Percentiles rank a stretch among this genome's conserved stretches.
Conservation (phyloP, 2,888 invertebrate species). For the Oscheius sp. region DNA sequence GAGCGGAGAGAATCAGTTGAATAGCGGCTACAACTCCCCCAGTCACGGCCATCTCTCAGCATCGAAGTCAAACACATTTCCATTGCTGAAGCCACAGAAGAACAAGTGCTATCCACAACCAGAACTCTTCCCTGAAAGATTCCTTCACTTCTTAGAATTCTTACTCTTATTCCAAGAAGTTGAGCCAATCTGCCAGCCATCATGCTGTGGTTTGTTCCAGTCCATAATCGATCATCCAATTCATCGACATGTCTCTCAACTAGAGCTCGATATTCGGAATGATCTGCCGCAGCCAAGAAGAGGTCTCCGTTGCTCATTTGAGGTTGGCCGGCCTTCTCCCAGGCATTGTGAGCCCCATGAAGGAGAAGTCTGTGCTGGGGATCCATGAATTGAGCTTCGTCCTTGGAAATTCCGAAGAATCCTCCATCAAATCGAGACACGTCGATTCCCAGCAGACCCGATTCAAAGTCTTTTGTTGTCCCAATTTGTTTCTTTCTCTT, state of each 20-base stretch:
- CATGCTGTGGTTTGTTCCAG: slow-evolving; percentile 48
- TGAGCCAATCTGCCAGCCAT: slow-evolving; percentile 45
- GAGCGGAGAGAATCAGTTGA: slow-evolving; percentile 44
- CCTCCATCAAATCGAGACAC: slow-evolving; percentile 46
- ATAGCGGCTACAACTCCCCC: slow-evolving; percentile 45
- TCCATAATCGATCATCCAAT: slow-evolving; percentile 46
- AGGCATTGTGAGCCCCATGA: slow-evolving; percentile 87
- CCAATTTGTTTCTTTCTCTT: slow-evolving; percentile 38
- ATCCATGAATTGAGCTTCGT: slow-evolving; percentile 79
- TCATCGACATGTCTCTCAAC: slow-evolving; percentile 38
- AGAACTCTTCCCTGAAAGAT: slow-evolving; percentile 36
- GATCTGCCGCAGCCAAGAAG: slow-evolving; percentile 40
- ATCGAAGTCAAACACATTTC: slow-evolving; percentile 46
- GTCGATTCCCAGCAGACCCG: slow-evolving; percentile 34
- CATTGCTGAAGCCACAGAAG: slow-evolving; percentile 50
- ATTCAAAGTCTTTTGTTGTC: slow-evolving; percentile 21
- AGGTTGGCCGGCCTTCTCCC: slow-evolving; percentile 72
- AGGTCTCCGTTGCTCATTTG: slow-evolving; percentile 40
- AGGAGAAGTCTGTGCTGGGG: slow-evolving; percentile 85
- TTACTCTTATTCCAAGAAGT: slow-evolving; percentile 40
- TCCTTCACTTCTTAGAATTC: not conserved
- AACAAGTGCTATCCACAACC: slow-evolving; percentile 53
- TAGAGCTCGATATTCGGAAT: slow-evolving; percentile 43
- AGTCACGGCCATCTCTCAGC: slow-evolving; percentile 33
- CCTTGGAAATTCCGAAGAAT: slow-evolving; percentile 48